These are phyloP conservation scores for Actenoides hombroni DNA, from an alignment of 2,113 vertebrate species.

Conservation along the genomic window DNA sequence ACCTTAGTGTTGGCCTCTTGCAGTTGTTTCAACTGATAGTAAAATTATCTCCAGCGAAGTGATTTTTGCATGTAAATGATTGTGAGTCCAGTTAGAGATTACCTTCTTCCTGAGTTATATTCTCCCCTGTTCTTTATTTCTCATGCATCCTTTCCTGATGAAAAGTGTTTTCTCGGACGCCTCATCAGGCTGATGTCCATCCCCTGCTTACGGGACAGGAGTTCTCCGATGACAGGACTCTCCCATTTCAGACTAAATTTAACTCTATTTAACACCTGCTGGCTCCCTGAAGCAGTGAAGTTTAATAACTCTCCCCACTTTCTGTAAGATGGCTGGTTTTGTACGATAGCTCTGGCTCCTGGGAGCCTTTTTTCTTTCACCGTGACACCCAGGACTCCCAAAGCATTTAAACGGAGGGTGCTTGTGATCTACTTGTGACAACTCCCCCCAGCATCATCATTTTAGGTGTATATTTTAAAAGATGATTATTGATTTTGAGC, in stretches of 20 bases:
- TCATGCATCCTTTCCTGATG: background rate
- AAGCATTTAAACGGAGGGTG: background rate
- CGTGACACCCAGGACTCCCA: background rate
- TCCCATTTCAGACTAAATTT: conserved; percentile 31
- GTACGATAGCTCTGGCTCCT: background rate
- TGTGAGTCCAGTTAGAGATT: background rate
- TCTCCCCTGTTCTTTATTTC: conserved; percentile 11
- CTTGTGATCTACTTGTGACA: background rate
- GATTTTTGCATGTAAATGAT: background rate
- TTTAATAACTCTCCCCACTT: conserved; percentile 8
- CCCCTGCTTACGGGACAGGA: background rate
- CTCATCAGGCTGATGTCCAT: background rate
- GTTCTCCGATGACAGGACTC: background rate
- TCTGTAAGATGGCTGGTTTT: background rate
- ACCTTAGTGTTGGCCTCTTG: background rate
- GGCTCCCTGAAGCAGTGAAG: background rate
- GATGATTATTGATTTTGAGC: background rate
- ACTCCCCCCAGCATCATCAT: background rate
- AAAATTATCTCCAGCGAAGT: background rate
- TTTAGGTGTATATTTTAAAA: background rate
- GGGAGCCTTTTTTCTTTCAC: conserved; percentile 21
- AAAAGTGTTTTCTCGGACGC: background rate
- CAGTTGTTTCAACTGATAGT: background rate
- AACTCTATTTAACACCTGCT: conserved; percentile 21
- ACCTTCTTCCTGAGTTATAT: background rate